Conservation (phyloP, 2,888 invertebrate species). For the Venusia cambrica region DNA sequence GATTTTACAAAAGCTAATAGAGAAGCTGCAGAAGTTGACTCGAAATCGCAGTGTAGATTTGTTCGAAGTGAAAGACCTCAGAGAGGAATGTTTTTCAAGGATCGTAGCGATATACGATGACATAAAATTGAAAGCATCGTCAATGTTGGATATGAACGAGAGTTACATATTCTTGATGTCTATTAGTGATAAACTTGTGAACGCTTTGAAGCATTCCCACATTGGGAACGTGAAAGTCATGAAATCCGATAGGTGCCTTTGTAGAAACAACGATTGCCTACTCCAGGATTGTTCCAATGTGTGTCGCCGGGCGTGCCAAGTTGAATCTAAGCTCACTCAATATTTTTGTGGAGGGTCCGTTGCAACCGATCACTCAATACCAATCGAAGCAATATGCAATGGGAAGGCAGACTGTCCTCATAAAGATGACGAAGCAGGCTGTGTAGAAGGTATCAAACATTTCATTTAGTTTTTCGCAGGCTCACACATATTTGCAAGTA, state of each 20-base stretch:
- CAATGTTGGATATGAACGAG: constrained; percentile 36
- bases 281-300: constrained; percentile 42
- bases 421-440: constrained; percentile 56
- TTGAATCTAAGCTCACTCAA: constrained; percentile 44
- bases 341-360: constrained; percentile 41
- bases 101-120: constrained; percentile 45
- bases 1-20: constrained; percentile 35
- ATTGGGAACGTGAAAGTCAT: constrained; percentile 53
- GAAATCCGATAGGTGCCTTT: constrained; percentile 46
- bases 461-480: too few relatives aligned
- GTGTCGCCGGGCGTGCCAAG: constrained; percentile 50
- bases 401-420: constrained; percentile 49
- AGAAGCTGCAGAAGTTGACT: constrained; percentile 40
- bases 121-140: constrained; percentile 21
- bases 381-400: constrained; percentile 51
- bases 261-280: constrained; percentile 46
- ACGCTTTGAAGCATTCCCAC: constrained; percentile 52
- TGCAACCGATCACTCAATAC: constrained; percentile 34
- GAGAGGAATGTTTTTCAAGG: constrained; percentile 44
- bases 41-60: constrained; percentile 31
- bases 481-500: too few relatives aligned
- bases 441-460: constrained; percentile 46
- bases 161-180: constrained; percentile 42
- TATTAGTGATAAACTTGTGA: constrained; percentile 48
- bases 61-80: constrained; percentile 33